These are phyloP conservation scores for Henricia sp. DNA, from an alignment of 53 echinoderm and acorn worm species.

Conservation along the genomic window DNA sequence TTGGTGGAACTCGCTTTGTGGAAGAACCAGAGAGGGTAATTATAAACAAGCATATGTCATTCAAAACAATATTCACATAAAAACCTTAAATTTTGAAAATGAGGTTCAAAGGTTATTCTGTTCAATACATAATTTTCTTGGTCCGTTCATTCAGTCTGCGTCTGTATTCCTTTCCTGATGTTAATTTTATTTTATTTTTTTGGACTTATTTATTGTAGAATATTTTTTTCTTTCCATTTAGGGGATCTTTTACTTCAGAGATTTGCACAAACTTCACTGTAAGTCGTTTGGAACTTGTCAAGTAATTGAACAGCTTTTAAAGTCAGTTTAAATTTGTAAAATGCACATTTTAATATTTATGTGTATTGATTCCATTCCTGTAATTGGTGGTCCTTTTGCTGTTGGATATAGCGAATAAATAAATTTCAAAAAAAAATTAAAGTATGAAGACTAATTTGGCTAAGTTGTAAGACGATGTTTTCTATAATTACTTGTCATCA, in stretches of 20 bases:
- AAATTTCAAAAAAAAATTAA: too few relatives aligned
- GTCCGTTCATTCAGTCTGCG: too few relatives aligned
- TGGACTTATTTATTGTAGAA: not conserved
- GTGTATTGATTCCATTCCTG: too few relatives aligned
- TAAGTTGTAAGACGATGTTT: not conserved
- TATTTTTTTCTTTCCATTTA: slow-evolving; percentile 15
- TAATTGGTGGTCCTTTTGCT: not conserved
- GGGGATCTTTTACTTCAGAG: slow-evolving; percentile 78
- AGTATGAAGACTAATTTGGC: not conserved
- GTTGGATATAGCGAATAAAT: not conserved
- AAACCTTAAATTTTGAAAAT: not conserved
- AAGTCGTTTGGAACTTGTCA: slow-evolving; percentile 36
- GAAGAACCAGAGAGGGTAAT: slow-evolving; percentile 76
- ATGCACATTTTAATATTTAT: too few relatives aligned
- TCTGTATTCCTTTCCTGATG: not conserved
- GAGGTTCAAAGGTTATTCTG: not conserved
- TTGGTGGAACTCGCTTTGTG: slow-evolving; percentile 73
- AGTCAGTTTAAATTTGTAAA: not conserved
- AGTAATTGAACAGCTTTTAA: not conserved
- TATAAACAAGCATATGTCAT: not conserved
- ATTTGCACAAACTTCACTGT: slow-evolving; percentile 72
- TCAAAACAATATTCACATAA: not conserved
- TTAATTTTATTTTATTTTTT: not conserved
- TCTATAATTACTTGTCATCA: not conserved
- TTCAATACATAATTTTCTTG: too few relatives aligned